Conservation (phyloP, 1,140 invertebrate genomes). For the Olivierus martensii region DNA sequence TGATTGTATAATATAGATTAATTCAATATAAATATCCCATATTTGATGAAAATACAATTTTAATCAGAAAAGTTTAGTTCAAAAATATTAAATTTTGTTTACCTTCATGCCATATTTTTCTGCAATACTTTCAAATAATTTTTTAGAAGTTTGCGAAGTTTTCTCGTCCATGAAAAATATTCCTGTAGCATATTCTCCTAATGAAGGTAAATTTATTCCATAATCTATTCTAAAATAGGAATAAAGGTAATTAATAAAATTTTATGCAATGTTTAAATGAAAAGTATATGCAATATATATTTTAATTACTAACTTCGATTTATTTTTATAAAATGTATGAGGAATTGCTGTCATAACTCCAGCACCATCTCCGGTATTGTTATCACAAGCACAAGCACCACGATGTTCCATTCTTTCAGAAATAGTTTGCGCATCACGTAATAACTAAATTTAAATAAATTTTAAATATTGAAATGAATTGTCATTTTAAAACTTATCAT, state of each 20-base stretch:
- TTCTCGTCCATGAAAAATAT: slow-evolving; percentile 83
- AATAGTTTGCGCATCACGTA: slow-evolving; percentile 84
- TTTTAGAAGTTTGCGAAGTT: slow-evolving; percentile 47
- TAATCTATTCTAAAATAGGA: background rate
- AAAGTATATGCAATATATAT: background rate
- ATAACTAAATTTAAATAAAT: slow-evolving; percentile 47
- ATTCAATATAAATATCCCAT: too few species aligned
- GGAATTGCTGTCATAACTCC: slow-evolving; percentile 89
- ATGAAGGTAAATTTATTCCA: slow-evolving; percentile 63
- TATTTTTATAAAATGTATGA: slow-evolving; percentile 74
- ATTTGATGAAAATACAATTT: too few species aligned
- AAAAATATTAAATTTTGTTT: background rate
- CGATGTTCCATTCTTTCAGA: slow-evolving; percentile 95
- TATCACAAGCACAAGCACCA: slow-evolving; percentile 95
- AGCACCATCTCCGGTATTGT: slow-evolving; percentile 43
- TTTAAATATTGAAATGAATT: background rate
- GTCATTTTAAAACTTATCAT: background rate
- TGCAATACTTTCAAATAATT: slow-evolving; percentile 63
- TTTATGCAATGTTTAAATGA: background rate
- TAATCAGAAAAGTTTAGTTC: too few species aligned
- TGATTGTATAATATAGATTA: too few species aligned
- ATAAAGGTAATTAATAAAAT: background rate
- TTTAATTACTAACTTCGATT: slow-evolving; percentile 47
- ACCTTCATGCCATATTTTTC: slow-evolving; percentile 54
- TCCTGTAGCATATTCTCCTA: slow-evolving; percentile 87